Base-by-base conservation (phyloP, 2,797 vertebrate species). In the Phoxinus dragarum region DNA sequence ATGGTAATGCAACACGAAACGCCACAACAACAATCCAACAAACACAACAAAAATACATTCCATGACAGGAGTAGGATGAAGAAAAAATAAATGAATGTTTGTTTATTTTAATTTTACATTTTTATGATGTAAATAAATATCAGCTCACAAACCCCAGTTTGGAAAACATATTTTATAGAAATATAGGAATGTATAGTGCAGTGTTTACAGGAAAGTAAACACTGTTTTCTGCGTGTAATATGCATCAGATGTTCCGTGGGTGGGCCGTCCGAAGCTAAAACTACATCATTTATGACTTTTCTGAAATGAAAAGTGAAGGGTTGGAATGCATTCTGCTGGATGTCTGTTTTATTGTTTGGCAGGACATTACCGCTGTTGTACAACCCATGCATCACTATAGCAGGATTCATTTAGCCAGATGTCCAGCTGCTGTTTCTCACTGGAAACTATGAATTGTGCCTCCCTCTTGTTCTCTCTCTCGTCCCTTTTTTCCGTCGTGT, bases 391-490 rank as follows among this genome's bases (percentile, higher is more conserved):
- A 64, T 44, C n/a, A 16, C 59, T 76, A 12, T 88, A 87, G 84
- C 82, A 76, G 73, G 88, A 81, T 81, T 87, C 77, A 82, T 88
- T 84, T 69, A 61, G 83, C 83, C 86, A 92, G 89, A 86, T 85
- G 89, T 90, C 87, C 86, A 69, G 88, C 84, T 89, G 86, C 47
- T 87, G 82, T 81, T 88, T 89, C 87, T 72, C 85, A 89, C 73
- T 73, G 85, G 49, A 88, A 85, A 81, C 68, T 87, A 44, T 40
- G 66, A 86, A 67, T 52, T 64, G 76, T 88, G 84, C 75, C 69
- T 74, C 56, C 67, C 56, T 80, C 42, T 84, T 42, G 72, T 21
- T 59, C 10, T n/a, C 23, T 36, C 34, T 87, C 42, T 38, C 27
- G 23, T 44, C 6, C 34, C 67, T 82, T 85, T 34, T 44, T 67